A percentile compares a stretch with the other conserved stretches of the same genome.
phyloP scores from a whole-genome alignment of 1,140 invertebrate genomes.

The Campoletis sonorensis region DNA sequence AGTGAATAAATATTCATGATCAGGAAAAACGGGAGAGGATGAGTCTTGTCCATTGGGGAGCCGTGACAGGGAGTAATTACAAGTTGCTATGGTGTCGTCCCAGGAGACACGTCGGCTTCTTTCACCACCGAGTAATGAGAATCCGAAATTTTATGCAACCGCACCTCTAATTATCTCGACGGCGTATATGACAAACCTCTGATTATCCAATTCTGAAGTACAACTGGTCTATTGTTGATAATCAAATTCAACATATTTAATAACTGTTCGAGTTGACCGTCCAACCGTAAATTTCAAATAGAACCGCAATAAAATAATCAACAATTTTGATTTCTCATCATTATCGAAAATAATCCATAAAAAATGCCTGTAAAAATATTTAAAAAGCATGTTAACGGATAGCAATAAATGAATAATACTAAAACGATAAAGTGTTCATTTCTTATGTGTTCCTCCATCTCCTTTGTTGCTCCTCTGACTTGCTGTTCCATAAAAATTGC shows the following conservation, averaged over 20 bases:
- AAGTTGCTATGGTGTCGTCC: neutral
- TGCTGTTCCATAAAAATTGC: neutral
- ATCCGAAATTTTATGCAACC: neutral
- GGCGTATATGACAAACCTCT: neutral
- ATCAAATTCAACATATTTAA: too few species aligned
- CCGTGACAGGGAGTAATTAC: conserved; percentile 15
- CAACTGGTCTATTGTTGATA: too few species aligned
- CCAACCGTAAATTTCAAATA: too few species aligned
- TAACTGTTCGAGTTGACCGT: too few species aligned
- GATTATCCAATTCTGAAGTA: neutral
- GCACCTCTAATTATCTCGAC: neutral
- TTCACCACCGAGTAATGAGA: neutral
- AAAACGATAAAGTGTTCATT: too few species aligned
- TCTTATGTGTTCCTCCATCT: too few species aligned
- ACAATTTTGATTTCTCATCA: too few species aligned
- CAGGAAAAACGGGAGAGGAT: neutral
- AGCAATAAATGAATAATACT: too few species aligned
- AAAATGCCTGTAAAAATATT: too few species aligned
- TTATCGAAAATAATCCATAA: too few species aligned
- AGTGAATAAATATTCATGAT: conserved; percentile 34
- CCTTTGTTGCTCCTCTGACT: neutral
- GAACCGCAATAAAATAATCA: too few species aligned
- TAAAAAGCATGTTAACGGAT: too few species aligned
- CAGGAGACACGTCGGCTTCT: neutral
- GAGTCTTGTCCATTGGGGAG: conserved; percentile 8